A percentile compares a stretch with the other conserved stretches of the same genome.
Conservation (phyloP, 92 coral and sea anemone genomes). For the Heteractis magnifica region DNA sequence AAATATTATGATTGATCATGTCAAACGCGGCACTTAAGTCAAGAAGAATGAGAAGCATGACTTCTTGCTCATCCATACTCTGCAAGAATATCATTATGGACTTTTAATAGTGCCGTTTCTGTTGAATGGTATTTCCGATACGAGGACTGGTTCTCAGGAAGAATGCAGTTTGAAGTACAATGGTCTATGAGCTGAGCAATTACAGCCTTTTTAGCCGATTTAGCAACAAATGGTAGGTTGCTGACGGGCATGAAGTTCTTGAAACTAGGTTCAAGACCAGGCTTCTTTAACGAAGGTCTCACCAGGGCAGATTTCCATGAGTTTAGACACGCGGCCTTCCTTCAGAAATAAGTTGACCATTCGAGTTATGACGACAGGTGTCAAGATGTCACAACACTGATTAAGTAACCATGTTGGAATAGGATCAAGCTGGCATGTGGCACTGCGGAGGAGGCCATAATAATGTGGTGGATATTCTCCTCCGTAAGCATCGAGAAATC, state of each 20-base stretch:
- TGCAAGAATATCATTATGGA: conserved; percentile 45
- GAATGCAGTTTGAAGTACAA: conserved; percentile 16
- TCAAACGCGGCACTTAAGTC: conserved; percentile 20
- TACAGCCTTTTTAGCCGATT: conserved; percentile 46
- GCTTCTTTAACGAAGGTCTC: conserved; percentile 45
- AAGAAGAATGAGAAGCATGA: conserved; percentile 24
- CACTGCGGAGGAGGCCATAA: conserved; percentile 14
- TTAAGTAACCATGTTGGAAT: conserved; percentile 34
- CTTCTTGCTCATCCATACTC: conserved; percentile 46
- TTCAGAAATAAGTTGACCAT: conserved; percentile 50
- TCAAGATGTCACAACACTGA: conserved; percentile 16
- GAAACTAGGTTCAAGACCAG: conserved; percentile 37
- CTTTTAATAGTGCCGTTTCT: conserved; percentile 48
- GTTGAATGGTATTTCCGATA: conserved; percentile 37
- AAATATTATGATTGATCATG: conserved; percentile 35
- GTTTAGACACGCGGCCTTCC: conserved; percentile 43
- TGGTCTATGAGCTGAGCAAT: conserved; percentile 34
- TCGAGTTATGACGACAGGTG: conserved; percentile 51
- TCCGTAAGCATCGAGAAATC: neutral
- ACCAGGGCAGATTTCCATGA: conserved; percentile 56
- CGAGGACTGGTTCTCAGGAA: conserved; percentile 28
- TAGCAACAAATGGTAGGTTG: conserved; percentile 41
- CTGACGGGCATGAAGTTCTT: conserved; percentile 64
- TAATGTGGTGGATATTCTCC: conserved; percentile 5
- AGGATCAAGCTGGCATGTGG: conserved; percentile 24